These are phyloP conservation scores for Caiman crocodilus DNA, from an alignment of 2,797 vertebrate genomes.

Conservation along the genomic window DNA sequence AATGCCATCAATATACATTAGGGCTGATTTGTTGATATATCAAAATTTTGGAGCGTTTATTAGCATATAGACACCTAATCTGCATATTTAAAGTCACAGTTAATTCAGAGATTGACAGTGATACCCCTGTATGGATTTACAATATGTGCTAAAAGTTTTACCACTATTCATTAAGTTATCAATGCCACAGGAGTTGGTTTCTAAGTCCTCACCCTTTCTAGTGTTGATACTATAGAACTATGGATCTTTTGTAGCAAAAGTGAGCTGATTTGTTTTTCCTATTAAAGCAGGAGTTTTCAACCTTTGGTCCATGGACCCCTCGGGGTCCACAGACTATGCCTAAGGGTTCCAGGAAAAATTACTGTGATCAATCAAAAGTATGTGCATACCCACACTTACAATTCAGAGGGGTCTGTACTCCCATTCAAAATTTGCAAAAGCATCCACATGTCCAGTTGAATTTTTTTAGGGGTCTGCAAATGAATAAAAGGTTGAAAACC, in stretches of 20 bases:
- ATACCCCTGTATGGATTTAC: not conserved
- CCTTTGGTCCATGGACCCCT: no score
- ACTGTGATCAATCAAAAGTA: no score
- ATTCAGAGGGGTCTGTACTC: no score
- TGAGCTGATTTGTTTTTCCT: not conserved
- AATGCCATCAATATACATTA: slow-evolving; percentile 5
- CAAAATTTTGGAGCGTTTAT: not conserved
- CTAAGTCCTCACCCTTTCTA: not conserved
- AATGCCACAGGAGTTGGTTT: not conserved
- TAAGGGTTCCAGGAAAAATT: no score
- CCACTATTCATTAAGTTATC: not conserved
- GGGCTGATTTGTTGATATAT: not conserved
- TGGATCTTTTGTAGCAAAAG: not conserved
- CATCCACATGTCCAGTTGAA: no score
- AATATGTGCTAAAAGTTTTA: not conserved
- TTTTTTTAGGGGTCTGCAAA: no score
- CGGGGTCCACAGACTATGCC: no score
- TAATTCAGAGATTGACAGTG: not conserved
- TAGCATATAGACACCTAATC: not conserved
- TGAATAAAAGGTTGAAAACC: no score
- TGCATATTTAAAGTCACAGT: slow-evolving; percentile 25
- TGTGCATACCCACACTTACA: no score
- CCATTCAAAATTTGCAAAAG: no score
- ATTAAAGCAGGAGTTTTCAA: no score
- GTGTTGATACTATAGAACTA: not conserved